Base-by-base conservation (phyloP, 1,140 invertebrate genomes). In the Drosophila gunungcola region DNA sequence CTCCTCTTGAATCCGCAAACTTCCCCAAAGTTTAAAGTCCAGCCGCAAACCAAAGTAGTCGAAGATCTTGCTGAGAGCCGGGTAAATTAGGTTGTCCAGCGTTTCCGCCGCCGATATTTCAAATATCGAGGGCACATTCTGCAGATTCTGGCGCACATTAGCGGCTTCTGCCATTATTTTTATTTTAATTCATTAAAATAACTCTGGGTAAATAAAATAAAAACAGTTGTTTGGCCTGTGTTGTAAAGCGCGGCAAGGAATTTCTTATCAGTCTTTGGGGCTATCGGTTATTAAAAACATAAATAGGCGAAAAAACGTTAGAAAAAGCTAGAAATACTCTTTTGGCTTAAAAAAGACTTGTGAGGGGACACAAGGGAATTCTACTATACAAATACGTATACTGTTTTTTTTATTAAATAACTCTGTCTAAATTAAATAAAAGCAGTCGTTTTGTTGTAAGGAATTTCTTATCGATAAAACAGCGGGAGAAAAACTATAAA, bases 61-160 rank as follows among this genome's bases (percentile, higher is more conserved):
- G 38, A 91, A 88, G 9, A 92, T 78, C 80, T 92, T 92, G 74
- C 82, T 91, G 11, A 92, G 65, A 3, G 91, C 91, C 6, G 91
- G 91, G 45, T 92, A 92, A 21, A 92, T 91, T 36, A 92, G 75
- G 34, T 89, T 89, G 67, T 92, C 91, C 32, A 92, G 46, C 3
- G 90, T 91, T 64, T 92, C 90, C 1, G 91, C 86, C 1, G 91
- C 91, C 2, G 86, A 88, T 41, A 92, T 90, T 70, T 92, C 91
- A 51, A 92, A 92, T 39, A 92, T 91, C 5, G 91, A 92, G 16
- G 91, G 91, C 4, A 86, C 70, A 77, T 92, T 90, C 43, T 91
- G 89, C 7, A 92, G 63, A 78, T 92, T 92, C 52, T 92, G 88
- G 21, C 89, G 85, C 39, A 92, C 73, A 55, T 91, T 92, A 9